Percentiles rank a stretch among this genome's conserved stretches.
phyloP scores from a whole-genome alignment of 2,888 invertebrate genomes.

The Melinaea menophilus region DNA sequence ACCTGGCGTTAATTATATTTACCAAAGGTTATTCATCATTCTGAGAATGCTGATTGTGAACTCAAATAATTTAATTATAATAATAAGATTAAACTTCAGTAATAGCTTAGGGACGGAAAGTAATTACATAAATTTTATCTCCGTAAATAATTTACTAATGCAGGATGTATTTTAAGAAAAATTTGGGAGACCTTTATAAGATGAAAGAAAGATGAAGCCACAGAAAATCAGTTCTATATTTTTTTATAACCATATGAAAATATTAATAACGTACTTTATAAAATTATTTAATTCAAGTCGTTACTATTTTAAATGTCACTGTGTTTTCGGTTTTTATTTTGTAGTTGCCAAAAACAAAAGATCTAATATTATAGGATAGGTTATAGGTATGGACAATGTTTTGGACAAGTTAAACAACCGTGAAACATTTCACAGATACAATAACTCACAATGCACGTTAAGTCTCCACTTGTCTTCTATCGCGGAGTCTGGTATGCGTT shows the following conservation, averaged over 20 bases:
- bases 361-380: too few relatives aligned
- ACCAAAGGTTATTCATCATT: not conserved
- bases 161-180: too few relatives aligned
- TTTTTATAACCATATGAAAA: too few relatives aligned
- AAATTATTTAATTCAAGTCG: constrained; percentile 1
- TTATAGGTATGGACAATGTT: too few relatives aligned
- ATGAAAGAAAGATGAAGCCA: too few relatives aligned
- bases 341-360: too few relatives aligned
- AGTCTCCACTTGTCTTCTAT: constrained; percentile 92
- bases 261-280: not conserved
- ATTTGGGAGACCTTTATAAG: too few relatives aligned
- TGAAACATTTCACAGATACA: constrained; percentile 1
- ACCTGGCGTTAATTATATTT: constrained; percentile 2
- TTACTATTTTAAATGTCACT: not conserved
- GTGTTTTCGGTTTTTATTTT: not conserved
- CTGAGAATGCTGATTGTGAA: not conserved
- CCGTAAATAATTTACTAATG: too few relatives aligned
- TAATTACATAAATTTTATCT: too few relatives aligned
- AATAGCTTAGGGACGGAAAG: too few relatives aligned
- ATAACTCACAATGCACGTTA: constrained; percentile 90
- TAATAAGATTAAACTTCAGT: not conserved
- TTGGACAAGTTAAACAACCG: not conserved
- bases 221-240: too few relatives aligned
- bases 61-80: not conserved
- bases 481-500: constrained; percentile 87